Percentiles rank a stretch among this genome's conserved stretches.
Evolutionary conservation across 2,113 vertebrate genomes (phyloP).

Genomic region (Menura novaehollandiae): DNA sequence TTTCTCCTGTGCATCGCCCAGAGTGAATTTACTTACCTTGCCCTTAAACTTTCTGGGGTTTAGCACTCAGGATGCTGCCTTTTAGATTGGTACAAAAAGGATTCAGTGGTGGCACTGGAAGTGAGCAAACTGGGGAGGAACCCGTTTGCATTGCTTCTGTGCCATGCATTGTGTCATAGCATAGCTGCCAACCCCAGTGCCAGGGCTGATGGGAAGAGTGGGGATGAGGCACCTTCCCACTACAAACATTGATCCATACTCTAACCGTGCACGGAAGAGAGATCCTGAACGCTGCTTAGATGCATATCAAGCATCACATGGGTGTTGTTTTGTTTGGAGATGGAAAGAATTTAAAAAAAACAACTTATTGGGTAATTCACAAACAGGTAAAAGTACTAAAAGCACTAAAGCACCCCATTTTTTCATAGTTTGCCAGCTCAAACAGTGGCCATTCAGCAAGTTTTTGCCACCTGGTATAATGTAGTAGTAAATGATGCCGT

Average conservation of each 20-base stretch:
- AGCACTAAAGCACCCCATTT: not conserved
- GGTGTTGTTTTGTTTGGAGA: not conserved
- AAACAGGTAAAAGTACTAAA: not conserved
- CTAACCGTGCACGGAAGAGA: too few relatives aligned
- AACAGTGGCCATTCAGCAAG: not conserved
- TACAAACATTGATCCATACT: not conserved
- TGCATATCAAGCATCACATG: not conserved
- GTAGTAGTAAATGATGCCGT: not conserved
- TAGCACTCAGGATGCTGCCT: not conserved
- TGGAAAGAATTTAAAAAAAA: not conserved
- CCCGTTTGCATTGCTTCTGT: not conserved
- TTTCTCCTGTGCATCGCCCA: not conserved
- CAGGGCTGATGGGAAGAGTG: not conserved
- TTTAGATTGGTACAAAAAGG: not conserved
- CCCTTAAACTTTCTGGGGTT: accelerated
- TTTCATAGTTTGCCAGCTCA: not conserved
- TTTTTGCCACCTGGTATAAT: not conserved
- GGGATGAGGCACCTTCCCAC: not conserved
- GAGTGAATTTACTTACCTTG: not conserved
- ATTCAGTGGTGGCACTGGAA: not conserved
- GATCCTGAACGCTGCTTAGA: not conserved
- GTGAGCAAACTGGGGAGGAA: not conserved
- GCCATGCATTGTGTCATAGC: not conserved
- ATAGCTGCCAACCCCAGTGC: not conserved
- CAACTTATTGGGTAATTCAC: not conserved